Percentiles rank a stretch among this genome's conserved stretches.
Evolutionary conservation across 2,113 vertebrate genomes (phyloP).

Genomic region (Cephalopterus ornatus): DNA sequence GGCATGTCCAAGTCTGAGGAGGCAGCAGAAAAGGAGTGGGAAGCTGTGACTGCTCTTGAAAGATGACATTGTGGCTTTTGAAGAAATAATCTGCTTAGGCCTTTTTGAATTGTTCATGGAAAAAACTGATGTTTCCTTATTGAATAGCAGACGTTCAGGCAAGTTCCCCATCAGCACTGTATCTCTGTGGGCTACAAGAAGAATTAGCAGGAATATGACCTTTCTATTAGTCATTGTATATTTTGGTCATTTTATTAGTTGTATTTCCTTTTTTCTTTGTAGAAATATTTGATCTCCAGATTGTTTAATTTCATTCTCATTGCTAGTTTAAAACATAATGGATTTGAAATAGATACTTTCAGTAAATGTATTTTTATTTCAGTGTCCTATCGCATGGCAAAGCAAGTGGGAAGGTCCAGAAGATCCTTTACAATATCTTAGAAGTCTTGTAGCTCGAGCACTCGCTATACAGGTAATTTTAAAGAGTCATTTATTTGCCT

Average conservation of each 20-base stretch:
- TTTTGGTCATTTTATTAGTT: neutral
- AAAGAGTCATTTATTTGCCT: neutral
- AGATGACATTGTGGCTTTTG: neutral
- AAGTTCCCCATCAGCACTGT: neutral
- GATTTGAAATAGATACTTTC: neutral
- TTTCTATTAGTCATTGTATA: neutral
- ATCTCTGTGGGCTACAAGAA: neutral
- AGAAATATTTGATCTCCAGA: neutral
- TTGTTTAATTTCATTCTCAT: neutral
- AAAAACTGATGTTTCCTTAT: neutral
- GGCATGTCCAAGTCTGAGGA: neutral
- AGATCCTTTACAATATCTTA: constrained; percentile 93
- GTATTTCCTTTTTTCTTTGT: neutral
- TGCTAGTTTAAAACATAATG: neutral
- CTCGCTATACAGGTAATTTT: constrained; percentile 89
- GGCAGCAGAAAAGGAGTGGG: neutral
- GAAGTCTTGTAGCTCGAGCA: constrained; percentile 85
- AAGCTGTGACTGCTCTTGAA: neutral
- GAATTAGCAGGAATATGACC: neutral
- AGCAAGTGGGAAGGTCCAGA: constrained; percentile 96
- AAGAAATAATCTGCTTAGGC: neutral
- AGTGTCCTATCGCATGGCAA: constrained; percentile 96
- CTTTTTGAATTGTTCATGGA: neutral
- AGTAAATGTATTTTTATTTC: constrained; percentile 28
- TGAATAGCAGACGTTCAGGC: neutral